Conservation (phyloP, 2,888 invertebrate species). For the Catocala fraxini region DNA sequence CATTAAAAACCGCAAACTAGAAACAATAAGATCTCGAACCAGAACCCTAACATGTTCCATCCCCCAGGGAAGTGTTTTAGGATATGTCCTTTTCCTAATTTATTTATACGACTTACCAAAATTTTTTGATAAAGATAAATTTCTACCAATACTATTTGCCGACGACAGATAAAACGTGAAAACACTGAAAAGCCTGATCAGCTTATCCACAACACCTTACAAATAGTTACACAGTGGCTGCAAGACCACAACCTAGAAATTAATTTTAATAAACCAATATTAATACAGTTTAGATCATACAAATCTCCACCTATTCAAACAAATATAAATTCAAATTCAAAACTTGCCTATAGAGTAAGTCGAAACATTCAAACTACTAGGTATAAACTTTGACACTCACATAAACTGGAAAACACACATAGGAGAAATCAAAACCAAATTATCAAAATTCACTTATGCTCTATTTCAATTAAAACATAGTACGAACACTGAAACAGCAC, state of each 20-base stretch:
- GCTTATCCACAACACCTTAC: too few species aligned
- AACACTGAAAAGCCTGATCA: background rate
- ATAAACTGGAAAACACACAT: conserved; percentile 23
- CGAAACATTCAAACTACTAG: background rate
- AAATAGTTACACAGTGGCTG: too few species aligned
- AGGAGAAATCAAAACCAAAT: conserved; percentile 34
- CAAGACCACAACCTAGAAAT: too few species aligned
- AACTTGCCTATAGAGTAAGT: background rate
- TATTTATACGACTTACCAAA: conserved; percentile 5
- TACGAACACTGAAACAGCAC: background rate
- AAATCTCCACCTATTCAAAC: background rate
- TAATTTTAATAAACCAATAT: conserved; percentile 2
- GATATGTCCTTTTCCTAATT: background rate
- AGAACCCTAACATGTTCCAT: background rate
- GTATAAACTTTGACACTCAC: background rate
- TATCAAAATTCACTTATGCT: background rate
- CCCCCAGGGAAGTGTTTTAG: background rate
- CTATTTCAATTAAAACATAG: too few species aligned
- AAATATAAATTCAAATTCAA: background rate
- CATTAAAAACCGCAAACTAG: background rate
- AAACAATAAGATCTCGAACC: background rate
- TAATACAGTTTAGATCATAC: conserved; percentile 6
- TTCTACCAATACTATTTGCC: too few species aligned
- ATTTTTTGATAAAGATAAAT: background rate
- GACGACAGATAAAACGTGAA: background rate